Evolutionary conservation across 2,797 vertebrate species (phyloP).

Genomic region (Melanotaenia parkinsoni): DNA sequence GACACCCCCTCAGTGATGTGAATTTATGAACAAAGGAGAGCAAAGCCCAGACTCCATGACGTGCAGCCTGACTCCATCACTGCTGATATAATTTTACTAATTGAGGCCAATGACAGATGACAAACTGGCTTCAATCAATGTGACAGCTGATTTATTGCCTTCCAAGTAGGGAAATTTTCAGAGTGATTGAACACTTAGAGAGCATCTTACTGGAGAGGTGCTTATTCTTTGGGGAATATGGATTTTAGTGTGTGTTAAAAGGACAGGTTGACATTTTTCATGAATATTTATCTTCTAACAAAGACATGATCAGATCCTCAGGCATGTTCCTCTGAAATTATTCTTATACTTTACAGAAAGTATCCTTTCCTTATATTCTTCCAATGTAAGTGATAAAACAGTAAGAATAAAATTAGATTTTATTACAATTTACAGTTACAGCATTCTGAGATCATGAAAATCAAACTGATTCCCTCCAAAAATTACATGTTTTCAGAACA

Average conservation of each 20-base stretch:
- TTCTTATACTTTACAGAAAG: background rate
- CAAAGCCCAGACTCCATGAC: background rate
- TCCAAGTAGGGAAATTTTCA: background rate
- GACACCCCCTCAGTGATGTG: conserved; percentile 1
- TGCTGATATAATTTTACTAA: conserved; percentile 11
- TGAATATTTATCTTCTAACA: background rate
- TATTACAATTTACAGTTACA: no score
- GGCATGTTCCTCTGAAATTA: background rate
- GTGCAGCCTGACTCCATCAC: conserved; percentile 9
- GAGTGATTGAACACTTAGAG: background rate
- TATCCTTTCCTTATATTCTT: background rate
- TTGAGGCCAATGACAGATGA: conserved; percentile 14
- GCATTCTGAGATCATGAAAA: no score
- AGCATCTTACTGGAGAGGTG: background rate
- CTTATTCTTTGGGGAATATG: conserved; percentile 4
- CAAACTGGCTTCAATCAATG: conserved; percentile 14
- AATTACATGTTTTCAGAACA: no score
- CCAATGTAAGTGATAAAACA: no score
- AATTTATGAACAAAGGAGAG: background rate
- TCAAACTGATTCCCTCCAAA: no score
- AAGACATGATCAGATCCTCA: no score
- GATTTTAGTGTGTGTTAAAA: background rate
- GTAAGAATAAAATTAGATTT: no score
- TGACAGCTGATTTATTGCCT: conserved; percentile 19
- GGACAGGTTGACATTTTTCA: background rate